Evolutionary conservation across 2,797 vertebrate genomes (phyloP).

Genomic region (Sebastes variabilis): DNA sequence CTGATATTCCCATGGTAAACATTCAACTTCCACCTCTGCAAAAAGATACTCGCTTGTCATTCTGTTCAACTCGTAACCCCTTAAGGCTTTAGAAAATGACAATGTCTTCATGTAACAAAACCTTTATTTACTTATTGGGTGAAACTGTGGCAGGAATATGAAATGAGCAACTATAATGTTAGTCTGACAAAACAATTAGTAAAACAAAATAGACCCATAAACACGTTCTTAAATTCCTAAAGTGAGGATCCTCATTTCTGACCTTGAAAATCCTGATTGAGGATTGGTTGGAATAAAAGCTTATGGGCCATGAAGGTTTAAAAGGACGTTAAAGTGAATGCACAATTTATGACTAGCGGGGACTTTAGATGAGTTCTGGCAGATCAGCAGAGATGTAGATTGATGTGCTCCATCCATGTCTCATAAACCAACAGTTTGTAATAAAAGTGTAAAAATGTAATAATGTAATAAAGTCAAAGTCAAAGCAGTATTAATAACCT

Average conservation of each 20-base stretch:
- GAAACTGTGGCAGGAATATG: slow-evolving; percentile 36
- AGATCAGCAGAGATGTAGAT: slow-evolving; percentile 56
- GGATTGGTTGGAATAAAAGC: slow-evolving; percentile 18
- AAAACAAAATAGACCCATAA: slow-evolving; percentile 24
- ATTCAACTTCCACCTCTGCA: background rate
- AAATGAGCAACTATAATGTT: slow-evolving; percentile 33
- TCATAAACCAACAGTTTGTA: slow-evolving; percentile 50
- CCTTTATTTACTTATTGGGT: slow-evolving; percentile 37
- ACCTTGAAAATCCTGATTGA: slow-evolving; percentile 28
- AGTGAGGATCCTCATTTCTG: slow-evolving; percentile 4
- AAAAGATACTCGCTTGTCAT: background rate
- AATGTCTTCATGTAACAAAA: slow-evolving; percentile 31
- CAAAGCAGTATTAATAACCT: slow-evolving; percentile 60
- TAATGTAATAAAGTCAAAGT: slow-evolving; percentile 58
- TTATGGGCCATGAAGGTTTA: slow-evolving; percentile 4
- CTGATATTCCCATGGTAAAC: background rate
- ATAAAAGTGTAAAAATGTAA: slow-evolving; percentile 44
- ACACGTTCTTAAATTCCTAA: slow-evolving; percentile 6
- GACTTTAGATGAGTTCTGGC: slow-evolving; percentile 47
- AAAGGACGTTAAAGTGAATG: slow-evolving; percentile 11
- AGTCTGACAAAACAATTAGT: slow-evolving; percentile 43
- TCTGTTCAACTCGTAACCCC: background rate
- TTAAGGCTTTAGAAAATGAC: background rate
- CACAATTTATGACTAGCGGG: slow-evolving; percentile 26
- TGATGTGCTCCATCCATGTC: slow-evolving; percentile 56